Conservation (phyloP, 1,140 invertebrate species). For the Bombus superbus region DNA sequence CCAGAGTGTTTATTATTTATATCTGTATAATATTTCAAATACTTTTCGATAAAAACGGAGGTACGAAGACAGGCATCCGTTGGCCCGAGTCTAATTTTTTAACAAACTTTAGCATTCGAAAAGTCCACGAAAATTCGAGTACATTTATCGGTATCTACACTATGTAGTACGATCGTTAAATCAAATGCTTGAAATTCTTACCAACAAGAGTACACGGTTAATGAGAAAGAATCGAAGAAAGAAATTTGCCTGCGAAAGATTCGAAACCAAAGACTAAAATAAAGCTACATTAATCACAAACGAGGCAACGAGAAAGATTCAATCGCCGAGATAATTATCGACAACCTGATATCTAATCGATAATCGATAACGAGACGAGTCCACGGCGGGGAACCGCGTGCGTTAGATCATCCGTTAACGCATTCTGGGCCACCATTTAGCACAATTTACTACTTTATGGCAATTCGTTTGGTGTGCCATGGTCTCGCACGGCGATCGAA, state of each 20-base stretch:
- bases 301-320: neutral
- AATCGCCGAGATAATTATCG: conserved; percentile 13
- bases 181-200: too few relatives aligned
- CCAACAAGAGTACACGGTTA: too few relatives aligned
- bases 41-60: too few relatives aligned
- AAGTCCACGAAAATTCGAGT: too few relatives aligned
- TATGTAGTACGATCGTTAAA: too few relatives aligned
- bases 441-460: conserved; percentile 59
- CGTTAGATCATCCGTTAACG: conserved; percentile 53
- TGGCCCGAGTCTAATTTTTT: too few relatives aligned
- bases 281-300: neutral
- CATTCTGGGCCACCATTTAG: conserved; percentile 51
- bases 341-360: neutral
- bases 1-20: too few relatives aligned
- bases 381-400: neutral
- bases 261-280: neutral
- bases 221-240: neutral
- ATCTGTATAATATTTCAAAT: too few relatives aligned
- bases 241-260: neutral
- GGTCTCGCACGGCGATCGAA: conserved; percentile 33
- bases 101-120: too few relatives aligned
- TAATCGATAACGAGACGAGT: conserved; percentile 16
- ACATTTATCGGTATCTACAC: too few relatives aligned
- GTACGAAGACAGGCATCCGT: too few relatives aligned
- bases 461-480: conserved; percentile 38